Evolutionary conservation across 2,113 vertebrate species (phyloP).

Genomic region (Istiophorus platypterus): DNA sequence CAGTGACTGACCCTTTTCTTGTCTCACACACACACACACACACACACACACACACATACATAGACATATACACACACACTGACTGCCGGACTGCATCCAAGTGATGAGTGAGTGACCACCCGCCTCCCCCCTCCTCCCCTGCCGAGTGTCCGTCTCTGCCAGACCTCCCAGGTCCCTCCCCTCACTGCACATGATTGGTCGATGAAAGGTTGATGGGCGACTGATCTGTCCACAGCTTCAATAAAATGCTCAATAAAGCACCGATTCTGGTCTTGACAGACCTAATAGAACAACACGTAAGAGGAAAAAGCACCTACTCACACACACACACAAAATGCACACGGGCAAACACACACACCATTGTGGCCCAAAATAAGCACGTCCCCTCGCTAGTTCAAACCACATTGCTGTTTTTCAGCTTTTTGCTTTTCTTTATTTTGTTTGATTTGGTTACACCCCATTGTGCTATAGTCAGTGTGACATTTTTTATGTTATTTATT

Average conservation of each 20-base stretch:
- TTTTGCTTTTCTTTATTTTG: conserved; percentile 40
- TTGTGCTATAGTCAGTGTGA: background rate
- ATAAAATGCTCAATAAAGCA: conserved; percentile 80
- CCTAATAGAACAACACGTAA: conserved; percentile 72
- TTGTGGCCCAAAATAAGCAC: conserved; percentile 63
- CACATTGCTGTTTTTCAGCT: conserved; percentile 40
- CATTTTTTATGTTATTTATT: conserved; percentile 11
- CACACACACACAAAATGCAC: conserved; percentile 10
- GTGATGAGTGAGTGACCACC: conserved; percentile 82
- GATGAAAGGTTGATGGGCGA: conserved; percentile 81
- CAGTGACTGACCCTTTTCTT: conserved; percentile 79
- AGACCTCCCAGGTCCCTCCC: conserved; percentile 74
- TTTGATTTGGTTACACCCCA: conserved; percentile 6
- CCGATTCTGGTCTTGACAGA: conserved; percentile 52
- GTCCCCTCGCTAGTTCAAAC: conserved; percentile 34
- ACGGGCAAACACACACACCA: conserved; percentile 7
- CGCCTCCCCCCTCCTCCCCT: conserved; percentile 30
- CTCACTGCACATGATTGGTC: conserved; percentile 71
- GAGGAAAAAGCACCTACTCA: conserved; percentile 49
- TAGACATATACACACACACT: conserved; percentile 41
- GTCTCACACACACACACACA: conserved; percentile 42
- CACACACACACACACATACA: conserved; percentile 46
- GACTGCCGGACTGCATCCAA: conserved; percentile 63
- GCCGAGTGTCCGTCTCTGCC: conserved; percentile 61
- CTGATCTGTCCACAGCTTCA: conserved; percentile 67